Evolutionary conservation across 92 coral and sea anemone genomes (phyloP).

Genomic region (Anthopleura xanthogrammica): DNA sequence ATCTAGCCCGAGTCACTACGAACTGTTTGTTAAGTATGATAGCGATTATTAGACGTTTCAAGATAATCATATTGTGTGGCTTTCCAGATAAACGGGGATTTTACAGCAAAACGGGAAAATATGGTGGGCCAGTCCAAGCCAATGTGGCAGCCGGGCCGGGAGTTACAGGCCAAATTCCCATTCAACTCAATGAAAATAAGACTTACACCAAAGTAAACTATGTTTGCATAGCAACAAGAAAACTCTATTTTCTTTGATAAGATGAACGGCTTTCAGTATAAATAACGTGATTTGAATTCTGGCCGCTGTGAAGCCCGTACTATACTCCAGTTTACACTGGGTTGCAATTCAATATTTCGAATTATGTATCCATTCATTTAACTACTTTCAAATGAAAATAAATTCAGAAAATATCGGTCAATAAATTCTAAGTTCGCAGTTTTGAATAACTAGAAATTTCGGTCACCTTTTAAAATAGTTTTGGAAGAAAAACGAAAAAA

Average conservation of each 20-base stretch:
- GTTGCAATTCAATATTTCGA: too few species aligned
- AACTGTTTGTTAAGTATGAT: background rate
- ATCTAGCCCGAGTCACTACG: too few species aligned
- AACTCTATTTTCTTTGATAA: background rate
- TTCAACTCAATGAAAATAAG: background rate
- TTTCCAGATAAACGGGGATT: too few species aligned
- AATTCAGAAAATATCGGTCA: too few species aligned
- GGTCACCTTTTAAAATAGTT: background rate
- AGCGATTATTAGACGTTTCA: background rate
- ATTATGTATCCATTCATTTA: too few species aligned
- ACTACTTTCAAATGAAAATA: too few species aligned
- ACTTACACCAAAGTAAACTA: background rate
- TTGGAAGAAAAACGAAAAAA: background rate
- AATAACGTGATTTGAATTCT: background rate
- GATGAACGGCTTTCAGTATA: background rate
- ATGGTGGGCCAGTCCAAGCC: background rate
- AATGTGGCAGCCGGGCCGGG: background rate
- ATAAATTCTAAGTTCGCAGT: too few species aligned
- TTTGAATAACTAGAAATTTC: background rate
- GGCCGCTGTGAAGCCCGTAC: background rate
- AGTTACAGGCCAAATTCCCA: background rate
- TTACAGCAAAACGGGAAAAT: too few species aligned
- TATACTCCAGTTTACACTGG: too few species aligned
- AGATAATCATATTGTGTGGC: too few species aligned
- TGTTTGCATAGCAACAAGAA: constrained; percentile 1